A percentile compares a stretch with the other conserved stretches of the same genome.
phyloP scores from a whole-genome alignment of 2,888 invertebrate species.

The Agonopterix alstromeriana region DNA sequence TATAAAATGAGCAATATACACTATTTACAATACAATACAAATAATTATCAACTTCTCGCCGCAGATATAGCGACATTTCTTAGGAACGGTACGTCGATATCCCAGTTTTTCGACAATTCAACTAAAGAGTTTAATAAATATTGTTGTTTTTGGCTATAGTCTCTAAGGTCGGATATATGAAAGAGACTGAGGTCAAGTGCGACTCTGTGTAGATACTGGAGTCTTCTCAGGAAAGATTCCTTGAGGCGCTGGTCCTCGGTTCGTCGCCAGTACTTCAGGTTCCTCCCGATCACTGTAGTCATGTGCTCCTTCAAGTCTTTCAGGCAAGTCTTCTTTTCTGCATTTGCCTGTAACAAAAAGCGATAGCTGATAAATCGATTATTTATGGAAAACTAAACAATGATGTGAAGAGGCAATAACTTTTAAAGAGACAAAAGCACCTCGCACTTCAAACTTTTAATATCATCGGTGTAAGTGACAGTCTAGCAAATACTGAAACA shows the following conservation, averaged over 20 bases:
- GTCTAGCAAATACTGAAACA: no score
- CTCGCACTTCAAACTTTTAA: no score
- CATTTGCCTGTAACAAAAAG: constrained; percentile 35
- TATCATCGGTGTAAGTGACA: no score
- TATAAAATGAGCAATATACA: constrained; percentile 61
- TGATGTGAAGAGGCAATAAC: no score
- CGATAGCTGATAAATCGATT: background rate
- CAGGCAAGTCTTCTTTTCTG: constrained; percentile 62
- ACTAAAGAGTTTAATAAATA: constrained; percentile 39
- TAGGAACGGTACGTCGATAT: constrained; percentile 43
- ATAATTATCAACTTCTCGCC: constrained; percentile 32
- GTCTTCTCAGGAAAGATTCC: constrained; percentile 49
- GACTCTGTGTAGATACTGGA: constrained; percentile 55
- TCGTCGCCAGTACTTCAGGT: constrained; percentile 73
- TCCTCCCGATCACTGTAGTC: constrained; percentile 62
- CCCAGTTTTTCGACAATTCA: constrained; percentile 47
- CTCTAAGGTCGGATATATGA: constrained; percentile 46
- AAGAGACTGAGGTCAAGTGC: constrained; percentile 53
- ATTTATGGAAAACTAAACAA: background rate
- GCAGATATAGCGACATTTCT: constrained; percentile 27
- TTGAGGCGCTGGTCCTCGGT: constrained; percentile 38
- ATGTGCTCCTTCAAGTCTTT: constrained; percentile 69
- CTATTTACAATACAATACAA: constrained; percentile 51
- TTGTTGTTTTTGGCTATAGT: constrained; percentile 32
- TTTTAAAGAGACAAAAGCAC: no score